A percentile compares a stretch with the other conserved stretches of the same genome.
These are phyloP conservation scores for Apeltes quadracus DNA, from an alignment of 2,113 vertebrate species.

Conservation along the genomic window DNA sequence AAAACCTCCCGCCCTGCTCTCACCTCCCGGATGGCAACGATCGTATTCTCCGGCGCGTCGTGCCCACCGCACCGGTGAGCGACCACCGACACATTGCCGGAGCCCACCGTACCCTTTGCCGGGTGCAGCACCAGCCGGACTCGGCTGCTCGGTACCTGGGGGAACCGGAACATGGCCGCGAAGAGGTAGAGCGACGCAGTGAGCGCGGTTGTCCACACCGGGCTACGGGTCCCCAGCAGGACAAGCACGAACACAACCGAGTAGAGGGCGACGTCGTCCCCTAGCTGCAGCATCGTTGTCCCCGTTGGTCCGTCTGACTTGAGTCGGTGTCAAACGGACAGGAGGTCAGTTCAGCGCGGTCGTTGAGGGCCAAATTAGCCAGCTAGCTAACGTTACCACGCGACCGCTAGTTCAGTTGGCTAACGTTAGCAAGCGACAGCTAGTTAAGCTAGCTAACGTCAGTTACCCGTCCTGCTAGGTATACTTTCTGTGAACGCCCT, in stretches of 20 bases:
- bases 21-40: slow-evolving; percentile 90
- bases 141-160: slow-evolving; percentile 79
- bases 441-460: background rate
- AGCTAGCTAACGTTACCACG: background rate
- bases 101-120: slow-evolving; percentile 24
- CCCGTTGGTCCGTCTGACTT: background rate
- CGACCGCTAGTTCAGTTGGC: too few species aligned
- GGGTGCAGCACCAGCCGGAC: slow-evolving; percentile 85
- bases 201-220: slow-evolving; percentile 79
- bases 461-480: background rate
- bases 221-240: slow-evolving; percentile 84
- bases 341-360: background rate
- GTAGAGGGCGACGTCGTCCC: slow-evolving; percentile 78
- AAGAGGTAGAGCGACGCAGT: slow-evolving; percentile 83
- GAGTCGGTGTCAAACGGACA: background rate
- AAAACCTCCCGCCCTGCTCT: slow-evolving; percentile 29
- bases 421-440: too few species aligned
- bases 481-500: background rate
- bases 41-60: slow-evolving; percentile 96
- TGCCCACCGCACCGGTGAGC: slow-evolving; percentile 91
- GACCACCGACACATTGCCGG: slow-evolving; percentile 77
- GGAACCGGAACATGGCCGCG: slow-evolving; percentile 83
- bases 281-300: slow-evolving; percentile 78
- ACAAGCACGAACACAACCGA: slow-evolving; percentile 79
- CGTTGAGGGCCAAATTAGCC: too few species aligned